phyloP scores from a whole-genome alignment of 92 coral and sea anemone species.

The Siderastrea radians region DNA sequence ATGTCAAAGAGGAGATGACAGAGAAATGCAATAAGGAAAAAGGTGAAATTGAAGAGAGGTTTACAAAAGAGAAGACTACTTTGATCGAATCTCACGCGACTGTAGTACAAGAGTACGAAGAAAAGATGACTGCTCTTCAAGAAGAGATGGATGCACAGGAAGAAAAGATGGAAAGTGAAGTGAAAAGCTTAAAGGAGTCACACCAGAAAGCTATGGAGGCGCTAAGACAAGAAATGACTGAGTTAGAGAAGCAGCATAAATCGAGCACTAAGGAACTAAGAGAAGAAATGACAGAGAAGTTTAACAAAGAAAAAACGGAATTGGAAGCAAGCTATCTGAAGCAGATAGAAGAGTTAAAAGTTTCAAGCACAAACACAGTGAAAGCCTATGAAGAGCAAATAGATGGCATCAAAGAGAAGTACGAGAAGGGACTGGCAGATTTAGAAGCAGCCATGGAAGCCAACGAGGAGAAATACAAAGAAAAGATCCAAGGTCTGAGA shows the following conservation, averaged over 20 bases:
- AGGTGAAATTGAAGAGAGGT: slow-evolving; percentile 56
- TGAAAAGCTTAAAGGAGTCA: slow-evolving; percentile 26
- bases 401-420: slow-evolving; percentile 14
- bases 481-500: slow-evolving; percentile 37
- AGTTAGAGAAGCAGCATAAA: slow-evolving; percentile 27
- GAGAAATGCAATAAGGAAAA: slow-evolving; percentile 64
- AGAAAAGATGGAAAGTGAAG: slow-evolving; percentile 29
- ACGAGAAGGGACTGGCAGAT: slow-evolving; percentile 41
- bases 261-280: slow-evolving; percentile 23
- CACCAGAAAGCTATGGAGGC: slow-evolving; percentile 24
- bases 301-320: slow-evolving; percentile 9
- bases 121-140: slow-evolving; percentile 28
- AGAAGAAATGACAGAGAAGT: slow-evolving; percentile 26
- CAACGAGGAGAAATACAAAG: slow-evolving; percentile 33
- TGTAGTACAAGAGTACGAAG: slow-evolving; percentile 44
- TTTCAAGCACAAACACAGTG: slow-evolving; percentile 2
- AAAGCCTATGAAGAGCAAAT: slow-evolving; percentile 31
- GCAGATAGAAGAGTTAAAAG: slow-evolving; percentile 25
- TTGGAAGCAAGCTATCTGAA: slow-evolving; percentile 31
- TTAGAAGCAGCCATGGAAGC: slow-evolving; percentile 52
- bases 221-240: slow-evolving; percentile 26
- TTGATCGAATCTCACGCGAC: slow-evolving; percentile 46
- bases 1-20: slow-evolving; percentile 57
- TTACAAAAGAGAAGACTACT: slow-evolving; percentile 24
- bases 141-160: slow-evolving; percentile 31